phyloP scores from a whole-genome alignment of 2,888 invertebrate genomes.

The Agriopis marginaria region DNA sequence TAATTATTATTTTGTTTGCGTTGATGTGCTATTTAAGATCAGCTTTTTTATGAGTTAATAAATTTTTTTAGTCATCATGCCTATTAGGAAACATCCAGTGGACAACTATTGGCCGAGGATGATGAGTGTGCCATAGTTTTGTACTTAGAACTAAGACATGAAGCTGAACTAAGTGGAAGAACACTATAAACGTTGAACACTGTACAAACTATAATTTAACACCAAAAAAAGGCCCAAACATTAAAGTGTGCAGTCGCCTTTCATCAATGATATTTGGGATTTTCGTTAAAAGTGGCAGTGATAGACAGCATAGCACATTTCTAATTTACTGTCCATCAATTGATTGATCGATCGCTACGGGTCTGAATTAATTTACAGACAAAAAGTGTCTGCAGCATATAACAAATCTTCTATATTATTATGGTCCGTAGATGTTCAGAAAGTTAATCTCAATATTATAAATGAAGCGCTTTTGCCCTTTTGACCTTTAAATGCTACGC shows the following conservation, averaged over 20 bases:
- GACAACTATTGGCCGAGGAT: too few species aligned
- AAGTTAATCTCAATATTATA: constrained; percentile 4
- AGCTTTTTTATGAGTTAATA: too few species aligned
- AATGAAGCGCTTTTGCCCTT: constrained; percentile 20
- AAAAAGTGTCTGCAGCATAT: background rate
- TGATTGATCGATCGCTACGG: constrained; percentile 10
- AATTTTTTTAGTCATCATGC: too few species aligned
- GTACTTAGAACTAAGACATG: background rate
- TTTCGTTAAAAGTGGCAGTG: background rate
- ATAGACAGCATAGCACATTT: background rate
- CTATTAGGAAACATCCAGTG: too few species aligned
- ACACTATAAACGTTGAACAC: too few species aligned
- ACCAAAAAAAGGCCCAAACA: too few species aligned
- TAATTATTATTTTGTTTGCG: too few species aligned
- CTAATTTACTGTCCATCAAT: background rate
- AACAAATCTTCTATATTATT: background rate
- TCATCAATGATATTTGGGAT: background rate
- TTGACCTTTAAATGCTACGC: constrained; percentile 24
- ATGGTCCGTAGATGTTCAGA: background rate
- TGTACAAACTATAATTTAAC: too few species aligned
- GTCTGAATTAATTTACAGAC: background rate
- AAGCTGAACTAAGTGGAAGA: too few species aligned
- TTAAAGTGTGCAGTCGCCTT: background rate
- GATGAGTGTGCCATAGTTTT: too few species aligned
- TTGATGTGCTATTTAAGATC: too few species aligned